Evolutionary conservation across 2,797 vertebrate species (phyloP).

Genomic region (Arvicola amphibius): DNA sequence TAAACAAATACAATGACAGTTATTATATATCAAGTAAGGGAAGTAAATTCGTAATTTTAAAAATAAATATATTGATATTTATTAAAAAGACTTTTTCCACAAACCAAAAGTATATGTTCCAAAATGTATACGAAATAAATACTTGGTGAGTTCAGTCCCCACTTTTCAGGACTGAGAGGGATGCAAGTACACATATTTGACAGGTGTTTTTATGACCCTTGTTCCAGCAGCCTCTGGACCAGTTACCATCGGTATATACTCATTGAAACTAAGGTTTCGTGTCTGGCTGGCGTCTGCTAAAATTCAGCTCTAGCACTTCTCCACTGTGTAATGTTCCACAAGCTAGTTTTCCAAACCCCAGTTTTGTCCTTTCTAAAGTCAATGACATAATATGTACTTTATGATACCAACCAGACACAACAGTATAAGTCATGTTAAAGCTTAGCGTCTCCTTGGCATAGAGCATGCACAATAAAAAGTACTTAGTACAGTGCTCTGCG

Average conservation of each 20-base stretch:
- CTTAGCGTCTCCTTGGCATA: neutral
- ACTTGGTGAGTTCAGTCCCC: neutral
- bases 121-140: slow-evolving; percentile 5
- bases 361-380: slow-evolving; percentile 14
- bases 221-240: neutral
- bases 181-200: neutral
- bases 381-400: neutral
- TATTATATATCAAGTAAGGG: neutral
- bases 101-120: neutral
- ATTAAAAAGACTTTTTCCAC: neutral
- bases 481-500: neutral
- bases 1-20: neutral
- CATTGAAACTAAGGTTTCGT: neutral
- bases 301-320: neutral
- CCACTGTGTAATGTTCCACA: neutral
- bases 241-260: neutral
- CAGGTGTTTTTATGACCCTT: neutral
- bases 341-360: neutral
- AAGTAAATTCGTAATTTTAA: neutral
- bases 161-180: neutral
- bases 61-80: neutral
- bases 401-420: neutral
- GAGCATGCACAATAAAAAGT: neutral
- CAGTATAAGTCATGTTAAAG: neutral
- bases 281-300: neutral